phyloP scores from a whole-genome alignment of 2,797 vertebrate species.

The Karalla daura region DNA sequence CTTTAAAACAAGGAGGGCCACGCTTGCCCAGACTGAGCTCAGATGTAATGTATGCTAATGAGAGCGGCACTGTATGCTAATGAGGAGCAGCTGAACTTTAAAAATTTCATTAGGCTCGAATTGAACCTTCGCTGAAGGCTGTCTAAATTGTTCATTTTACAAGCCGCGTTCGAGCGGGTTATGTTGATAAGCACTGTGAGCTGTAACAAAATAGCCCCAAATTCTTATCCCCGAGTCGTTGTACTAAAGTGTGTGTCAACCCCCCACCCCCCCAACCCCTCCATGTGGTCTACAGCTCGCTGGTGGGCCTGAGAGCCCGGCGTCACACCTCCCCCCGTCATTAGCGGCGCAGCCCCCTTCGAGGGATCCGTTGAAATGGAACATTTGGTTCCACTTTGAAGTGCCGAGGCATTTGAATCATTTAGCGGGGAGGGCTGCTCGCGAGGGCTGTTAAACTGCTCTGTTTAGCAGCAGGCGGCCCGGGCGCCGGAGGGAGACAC shows the following conservation, averaged over 20 bases:
- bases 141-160: conserved; percentile 30
- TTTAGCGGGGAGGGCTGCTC: conserved; percentile 78
- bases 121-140: conserved; percentile 63
- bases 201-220: conserved; percentile 28
- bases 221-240: conserved; percentile 41
- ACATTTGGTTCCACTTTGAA: conserved; percentile 83
- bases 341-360: conserved; percentile 71
- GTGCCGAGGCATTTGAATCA: conserved; percentile 79
- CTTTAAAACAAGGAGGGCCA: conserved; percentile 37
- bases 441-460: conserved; percentile 75
- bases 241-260: conserved; percentile 30
- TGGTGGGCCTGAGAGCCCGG: conserved; percentile 47
- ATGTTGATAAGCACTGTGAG: conserved; percentile 48
- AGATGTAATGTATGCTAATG: conserved; percentile 65
- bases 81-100: conserved; percentile 65
- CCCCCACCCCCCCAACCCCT: neutral
- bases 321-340: conserved; percentile 68
- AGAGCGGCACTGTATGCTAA: conserved; percentile 45
- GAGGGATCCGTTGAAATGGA: conserved; percentile 76
- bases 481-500: conserved; percentile 55
- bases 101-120: conserved; percentile 61
- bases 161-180: conserved; percentile 28
- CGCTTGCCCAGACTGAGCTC: conserved; percentile 22
- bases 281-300: conserved; percentile 25
- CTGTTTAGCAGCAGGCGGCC: conserved; percentile 77